phyloP scores from a whole-genome alignment of 2,888 invertebrate genomes.

The Oegoconia quadripuncta region DNA sequence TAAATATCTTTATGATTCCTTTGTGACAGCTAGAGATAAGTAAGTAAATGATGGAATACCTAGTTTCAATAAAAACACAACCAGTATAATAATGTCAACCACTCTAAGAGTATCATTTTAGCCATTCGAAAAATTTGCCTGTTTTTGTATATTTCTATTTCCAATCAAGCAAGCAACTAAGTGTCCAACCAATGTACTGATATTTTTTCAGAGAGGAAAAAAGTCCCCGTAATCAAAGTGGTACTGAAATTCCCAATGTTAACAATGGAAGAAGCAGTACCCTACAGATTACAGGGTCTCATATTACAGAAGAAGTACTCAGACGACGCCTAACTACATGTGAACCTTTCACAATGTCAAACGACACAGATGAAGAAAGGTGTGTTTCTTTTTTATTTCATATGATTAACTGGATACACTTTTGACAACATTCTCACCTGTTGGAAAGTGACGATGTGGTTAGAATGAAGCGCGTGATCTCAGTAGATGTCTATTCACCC shows the following conservation, averaged over 20 bases:
- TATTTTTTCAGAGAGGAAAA: slow-evolving; percentile 51
- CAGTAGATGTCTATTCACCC: no score
- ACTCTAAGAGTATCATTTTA: background rate
- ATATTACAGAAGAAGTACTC: slow-evolving; percentile 65
- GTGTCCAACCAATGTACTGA: background rate
- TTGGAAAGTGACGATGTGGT: no score
- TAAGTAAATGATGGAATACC: slow-evolving; percentile 34
- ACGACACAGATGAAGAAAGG: slow-evolving; percentile 66
- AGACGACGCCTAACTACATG: slow-evolving; percentile 56
- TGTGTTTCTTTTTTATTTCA: slow-evolving; percentile 29
- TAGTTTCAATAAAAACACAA: background rate
- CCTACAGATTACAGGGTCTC: slow-evolving; percentile 53
- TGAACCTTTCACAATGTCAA: slow-evolving; percentile 63
- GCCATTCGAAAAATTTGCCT: no score
- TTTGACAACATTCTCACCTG: no score
- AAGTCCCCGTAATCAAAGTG: slow-evolving; percentile 30
- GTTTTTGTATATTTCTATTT: background rate
- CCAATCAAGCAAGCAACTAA: no score
- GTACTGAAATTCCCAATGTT: slow-evolving; percentile 40
- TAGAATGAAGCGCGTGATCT: no score
- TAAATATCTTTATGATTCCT: slow-evolving; percentile 79
- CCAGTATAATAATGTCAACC: background rate
- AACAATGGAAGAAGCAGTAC: slow-evolving; percentile 41
- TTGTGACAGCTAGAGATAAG: slow-evolving; percentile 73
- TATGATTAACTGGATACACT: no score